phyloP scores from a whole-genome alignment of 2,113 vertebrate species.

The Aphyosemion australe region DNA sequence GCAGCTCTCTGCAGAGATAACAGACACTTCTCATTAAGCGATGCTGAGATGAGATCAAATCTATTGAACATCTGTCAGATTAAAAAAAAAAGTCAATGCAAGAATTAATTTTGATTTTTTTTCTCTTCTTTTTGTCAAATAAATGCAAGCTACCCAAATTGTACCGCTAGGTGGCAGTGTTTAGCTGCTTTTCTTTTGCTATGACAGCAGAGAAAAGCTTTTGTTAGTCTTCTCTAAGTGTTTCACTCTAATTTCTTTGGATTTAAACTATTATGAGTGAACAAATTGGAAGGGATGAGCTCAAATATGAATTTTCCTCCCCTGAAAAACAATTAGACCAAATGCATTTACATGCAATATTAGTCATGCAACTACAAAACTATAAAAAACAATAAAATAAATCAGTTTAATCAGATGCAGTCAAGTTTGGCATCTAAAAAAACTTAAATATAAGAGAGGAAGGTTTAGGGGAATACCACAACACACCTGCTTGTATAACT shows the following conservation, averaged over 20 bases:
- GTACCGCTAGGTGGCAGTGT: slow-evolving; percentile 70
- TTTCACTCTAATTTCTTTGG: slow-evolving; percentile 2
- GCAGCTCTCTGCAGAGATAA: slow-evolving; percentile 34
- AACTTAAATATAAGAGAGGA: neutral
- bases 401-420: slow-evolving; percentile 24
- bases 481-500: slow-evolving; percentile 2
- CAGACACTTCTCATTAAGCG: slow-evolving; percentile 58
- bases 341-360: neutral
- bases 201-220: neutral
- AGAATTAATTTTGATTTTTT: neutral
- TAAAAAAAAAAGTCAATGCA: slow-evolving; percentile 20
- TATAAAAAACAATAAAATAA: no score
- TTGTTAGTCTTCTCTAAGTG: slow-evolving; percentile 5
- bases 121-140: slow-evolving; percentile 5
- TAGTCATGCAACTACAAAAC: neutral
- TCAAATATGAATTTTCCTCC: neutral
- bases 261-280: slow-evolving; percentile 3
- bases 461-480: slow-evolving; percentile 58
- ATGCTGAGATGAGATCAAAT: slow-evolving; percentile 47
- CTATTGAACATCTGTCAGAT: slow-evolving; percentile 57
- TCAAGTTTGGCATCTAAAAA: slow-evolving; percentile 11
- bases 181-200: slow-evolving; percentile 38
- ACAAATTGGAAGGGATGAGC: slow-evolving; percentile 1
- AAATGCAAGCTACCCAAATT: neutral
- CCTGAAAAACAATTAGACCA: neutral